Percentiles rank a stretch among this genome's conserved stretches.
Conservation (phyloP, 2,888 invertebrate genomes). For the Pyrrhia umbra region DNA sequence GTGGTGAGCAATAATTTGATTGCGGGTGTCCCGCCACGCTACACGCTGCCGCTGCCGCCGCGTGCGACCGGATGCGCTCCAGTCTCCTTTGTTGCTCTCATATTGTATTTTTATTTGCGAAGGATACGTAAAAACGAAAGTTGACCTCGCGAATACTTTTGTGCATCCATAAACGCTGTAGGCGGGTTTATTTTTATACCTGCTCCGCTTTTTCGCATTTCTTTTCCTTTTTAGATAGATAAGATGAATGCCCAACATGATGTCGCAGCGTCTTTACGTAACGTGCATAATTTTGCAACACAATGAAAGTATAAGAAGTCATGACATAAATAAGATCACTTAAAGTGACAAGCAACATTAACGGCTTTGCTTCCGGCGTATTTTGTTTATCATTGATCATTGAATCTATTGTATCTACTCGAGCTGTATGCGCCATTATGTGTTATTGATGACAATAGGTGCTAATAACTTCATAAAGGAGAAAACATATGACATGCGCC, state of each 20-base stretch:
- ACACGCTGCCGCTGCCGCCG: slow-evolving; percentile 5
- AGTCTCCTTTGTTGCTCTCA: slow-evolving; percentile 74
- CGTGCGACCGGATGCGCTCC: slow-evolving; percentile 68
- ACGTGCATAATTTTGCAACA: slow-evolving; percentile 29
- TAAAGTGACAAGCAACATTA: slow-evolving; percentile 5
- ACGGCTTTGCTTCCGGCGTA: not conserved
- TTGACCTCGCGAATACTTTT: slow-evolving; percentile 74
- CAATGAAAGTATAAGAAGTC: slow-evolving; percentile 12
- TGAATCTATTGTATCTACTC: slow-evolving; percentile 15
- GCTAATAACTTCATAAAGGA: slow-evolving; percentile 28
- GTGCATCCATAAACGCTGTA: slow-evolving; percentile 60
- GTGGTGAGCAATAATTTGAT: slow-evolving; percentile 63
- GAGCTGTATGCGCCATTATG: slow-evolving; percentile 3
- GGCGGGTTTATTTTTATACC: slow-evolving; percentile 61
- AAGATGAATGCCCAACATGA: slow-evolving; percentile 32
- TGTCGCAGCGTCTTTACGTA: slow-evolving; percentile 37
- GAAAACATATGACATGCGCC: slow-evolving; percentile 38
- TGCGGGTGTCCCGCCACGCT: slow-evolving; percentile 57
- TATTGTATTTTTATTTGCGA: slow-evolving; percentile 76
- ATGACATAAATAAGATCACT: slow-evolving; percentile 28
- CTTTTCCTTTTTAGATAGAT: slow-evolving; percentile 55
- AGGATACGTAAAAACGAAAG: slow-evolving; percentile 81
- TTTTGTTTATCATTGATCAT: slow-evolving; percentile 14
- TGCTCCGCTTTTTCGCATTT: slow-evolving; percentile 57
- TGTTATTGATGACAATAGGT: slow-evolving; percentile 36